Evolutionary conservation across 2,888 invertebrate genomes (phyloP), one percentile per base, ranked within the genome.

Genomic region (Tuta absoluta): DNA sequence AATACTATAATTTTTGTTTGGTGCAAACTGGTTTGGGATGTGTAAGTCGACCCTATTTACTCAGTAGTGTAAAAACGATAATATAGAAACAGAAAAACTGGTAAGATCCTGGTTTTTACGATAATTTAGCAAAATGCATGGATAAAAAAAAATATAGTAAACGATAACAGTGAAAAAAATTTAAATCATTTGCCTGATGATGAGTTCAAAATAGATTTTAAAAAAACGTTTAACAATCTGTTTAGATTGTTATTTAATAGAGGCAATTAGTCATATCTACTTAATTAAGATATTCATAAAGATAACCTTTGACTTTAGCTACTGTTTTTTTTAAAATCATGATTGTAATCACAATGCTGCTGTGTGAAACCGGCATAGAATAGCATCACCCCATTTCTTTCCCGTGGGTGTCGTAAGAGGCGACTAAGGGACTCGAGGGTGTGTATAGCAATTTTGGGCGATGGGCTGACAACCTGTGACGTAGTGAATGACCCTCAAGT

Each of bases 211-310:
- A 45, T 4, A 45, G 0, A 45, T 41, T 28, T 28, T 4, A 28
- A 33, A 45, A 45, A 45, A n/a, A n/a, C 45, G 7, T 45, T 45
- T 45, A 45, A n/a, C 45, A n/a, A n/a, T 45, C 17, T n/a, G 7
- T 45, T 17, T 45, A 4, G 17, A 45, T 45, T 7, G 45, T 45
- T 45, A 45, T 45, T n/a, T 45, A 45, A 45, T 17, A 45, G 11
- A 17, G n/a, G 45, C 60, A 41, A 64, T 49, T 33, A 49, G 48
- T 49, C 14, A 45, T 45, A 45, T 45, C 17, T 33, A 10, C 33
- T 45, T 45, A 45, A 45, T 45, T 45, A 45, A 17, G 45, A 45
- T 45, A 33, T 33, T 33, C 1, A 33, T 33, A n/a, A n/a, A 33
- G 8, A 3, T 45, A 45, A 45, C n/a, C 45, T 45, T 45, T 45